Evolutionary conservation across 2,888 invertebrate genomes (phyloP), one percentile per base, ranked within the genome.

Genomic region (Hyalella azteca): DNA sequence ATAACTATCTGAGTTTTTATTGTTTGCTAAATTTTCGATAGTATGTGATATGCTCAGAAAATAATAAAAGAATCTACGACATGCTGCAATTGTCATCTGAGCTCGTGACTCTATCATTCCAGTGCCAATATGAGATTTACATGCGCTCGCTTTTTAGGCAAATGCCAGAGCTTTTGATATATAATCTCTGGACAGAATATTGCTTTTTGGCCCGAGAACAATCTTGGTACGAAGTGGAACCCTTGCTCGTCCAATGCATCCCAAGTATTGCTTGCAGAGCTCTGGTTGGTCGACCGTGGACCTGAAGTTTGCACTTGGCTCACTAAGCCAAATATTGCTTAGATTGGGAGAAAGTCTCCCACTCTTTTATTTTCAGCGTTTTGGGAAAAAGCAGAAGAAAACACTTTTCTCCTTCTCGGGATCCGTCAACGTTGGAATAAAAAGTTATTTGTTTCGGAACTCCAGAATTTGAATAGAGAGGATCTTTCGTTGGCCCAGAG

Each of bases 311-410:
- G 66, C 66, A 36, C 36, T 66, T 19, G 66, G 66, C 29, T 66
- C 66, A 19, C 36, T 66, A 66, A 36, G 66, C 66, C 66, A 66
- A 66, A 66, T 66, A 66, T 36, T 36, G 66, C 66, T 39, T n/a
- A 36, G 36, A 32, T 66, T 66, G 32, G 45, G 29, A 66, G 66
- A 36, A 36, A 36, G 66, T 22, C 66, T 54, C 66, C 36, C 29
- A 36, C 29, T 66, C 36, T 36, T 66, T 39, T 36, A 22, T 66
- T 66, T 36, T 19, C 66, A 66, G 19, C 36, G 19, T 15, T 36
- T 59, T 66, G 19, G n/a, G 66, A 66, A 19, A 36, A 36, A 36
- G 66, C 66, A 36, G 9, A 15, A 66, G 66, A 66, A 66, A 22
- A 54, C 54, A 26, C 26, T 54, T 2, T 29, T 22, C 54, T 36